Percentiles rank a stretch among this genome's conserved stretches.
Conservation (phyloP, 2,113 vertebrate genomes). For the Leucoraja erinaceus region DNA sequence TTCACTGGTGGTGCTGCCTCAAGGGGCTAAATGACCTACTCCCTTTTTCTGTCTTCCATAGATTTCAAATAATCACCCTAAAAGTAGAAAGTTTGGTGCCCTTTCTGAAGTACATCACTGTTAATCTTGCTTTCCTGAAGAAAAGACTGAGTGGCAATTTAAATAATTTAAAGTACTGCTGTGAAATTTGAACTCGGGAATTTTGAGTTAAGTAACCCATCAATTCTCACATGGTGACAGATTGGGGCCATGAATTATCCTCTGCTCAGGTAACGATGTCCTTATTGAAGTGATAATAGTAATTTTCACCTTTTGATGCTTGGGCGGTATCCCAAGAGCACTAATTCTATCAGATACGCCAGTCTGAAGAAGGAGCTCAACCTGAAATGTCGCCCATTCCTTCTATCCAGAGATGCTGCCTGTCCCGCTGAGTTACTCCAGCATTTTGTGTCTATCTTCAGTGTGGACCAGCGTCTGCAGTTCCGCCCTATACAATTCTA, state of each 20-base stretch:
- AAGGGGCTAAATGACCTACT: no score
- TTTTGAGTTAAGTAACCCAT: background rate
- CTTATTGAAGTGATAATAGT: background rate
- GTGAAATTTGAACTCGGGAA: background rate
- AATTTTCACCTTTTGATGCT: background rate
- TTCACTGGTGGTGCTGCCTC: no score
- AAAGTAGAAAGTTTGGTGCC: background rate
- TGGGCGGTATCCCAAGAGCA: background rate
- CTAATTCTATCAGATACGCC: no score
- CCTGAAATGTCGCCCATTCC: no score
- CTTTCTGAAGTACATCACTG: background rate
- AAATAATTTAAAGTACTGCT: background rate
- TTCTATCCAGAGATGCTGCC: no score
- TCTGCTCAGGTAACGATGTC: background rate
- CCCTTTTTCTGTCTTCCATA: no score
- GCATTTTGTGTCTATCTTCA: no score
- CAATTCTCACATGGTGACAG: background rate
- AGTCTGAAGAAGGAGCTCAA: no score
- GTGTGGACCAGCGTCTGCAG: no score
- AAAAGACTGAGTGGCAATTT: background rate
- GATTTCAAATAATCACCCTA: background rate
- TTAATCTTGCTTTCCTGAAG: background rate
- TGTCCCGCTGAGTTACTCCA: no score
- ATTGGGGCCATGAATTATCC: background rate
- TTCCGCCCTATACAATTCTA: background rate